These are phyloP conservation scores for Notarius quadriscutis DNA, from an alignment of 2,113 vertebrate genomes.

Conservation along the genomic window DNA sequence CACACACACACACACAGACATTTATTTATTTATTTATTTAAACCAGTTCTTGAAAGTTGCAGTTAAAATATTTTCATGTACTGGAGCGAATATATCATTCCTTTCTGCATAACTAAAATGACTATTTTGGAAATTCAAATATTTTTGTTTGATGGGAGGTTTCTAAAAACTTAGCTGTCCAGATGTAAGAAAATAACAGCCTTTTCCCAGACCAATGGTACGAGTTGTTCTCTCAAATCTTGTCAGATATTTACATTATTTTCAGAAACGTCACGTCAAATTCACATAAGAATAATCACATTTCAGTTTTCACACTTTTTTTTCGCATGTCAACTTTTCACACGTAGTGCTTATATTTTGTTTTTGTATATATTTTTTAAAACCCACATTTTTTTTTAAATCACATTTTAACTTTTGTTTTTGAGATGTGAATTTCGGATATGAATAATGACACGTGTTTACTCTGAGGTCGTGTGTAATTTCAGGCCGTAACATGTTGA, in stretches of 20 bases:
- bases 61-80: not conserved
- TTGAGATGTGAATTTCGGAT: not conserved
- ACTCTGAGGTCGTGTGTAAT: not conserved
- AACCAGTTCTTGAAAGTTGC: not conserved
- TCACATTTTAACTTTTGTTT: too few species aligned
- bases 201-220: not conserved
- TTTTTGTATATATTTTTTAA: not conserved
- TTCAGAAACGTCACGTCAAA: not conserved
- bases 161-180: not conserved
- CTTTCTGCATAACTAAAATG: not conserved
- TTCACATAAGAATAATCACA: not conserved
- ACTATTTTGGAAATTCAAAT: not conserved
- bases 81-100: not conserved
- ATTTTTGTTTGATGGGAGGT: not conserved
- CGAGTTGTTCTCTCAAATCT: not conserved
- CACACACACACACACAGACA: not conserved
- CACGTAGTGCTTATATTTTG: not conserved
- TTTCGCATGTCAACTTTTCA: not conserved
- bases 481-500: not conserved
- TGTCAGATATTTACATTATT: not conserved
- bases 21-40: not conserved
- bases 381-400: not conserved
- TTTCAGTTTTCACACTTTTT: not conserved
- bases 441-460: not conserved
- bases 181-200: not conserved